These are phyloP conservation scores for Peromyscus eremicus DNA, from an alignment of 2,797 vertebrate species.

Conservation along the genomic window DNA sequence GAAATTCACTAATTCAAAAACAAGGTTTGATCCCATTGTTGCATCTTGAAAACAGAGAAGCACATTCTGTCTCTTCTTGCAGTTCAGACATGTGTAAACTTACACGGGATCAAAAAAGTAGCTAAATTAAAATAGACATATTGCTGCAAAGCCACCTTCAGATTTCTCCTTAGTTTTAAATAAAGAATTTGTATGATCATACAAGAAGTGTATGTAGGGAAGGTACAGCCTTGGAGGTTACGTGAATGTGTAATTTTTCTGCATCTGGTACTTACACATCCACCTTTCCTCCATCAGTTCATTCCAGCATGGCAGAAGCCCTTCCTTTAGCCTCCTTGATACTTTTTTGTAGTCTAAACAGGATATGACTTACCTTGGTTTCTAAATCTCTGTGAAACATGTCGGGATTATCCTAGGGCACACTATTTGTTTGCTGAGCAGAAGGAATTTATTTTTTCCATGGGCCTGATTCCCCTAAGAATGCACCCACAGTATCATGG, in stretches of 20 bases:
- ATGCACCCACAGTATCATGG: neutral
- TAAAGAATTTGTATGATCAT: neutral
- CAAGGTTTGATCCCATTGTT: neutral
- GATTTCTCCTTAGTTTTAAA: neutral
- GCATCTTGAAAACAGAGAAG: neutral
- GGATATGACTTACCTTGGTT: conserved; percentile 40
- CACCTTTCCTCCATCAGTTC: neutral
- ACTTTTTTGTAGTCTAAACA: neutral
- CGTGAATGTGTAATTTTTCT: neutral
- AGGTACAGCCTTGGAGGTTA: neutral
- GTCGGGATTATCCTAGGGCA: neutral
- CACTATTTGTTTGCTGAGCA: neutral
- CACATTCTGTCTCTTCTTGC: neutral
- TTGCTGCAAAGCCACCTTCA: neutral
- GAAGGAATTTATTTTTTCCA: neutral
- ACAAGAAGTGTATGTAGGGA: neutral
- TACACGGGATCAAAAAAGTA: neutral
- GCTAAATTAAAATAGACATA: neutral
- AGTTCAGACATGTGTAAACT: neutral
- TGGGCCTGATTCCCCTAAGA: neutral
- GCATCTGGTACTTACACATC: neutral
- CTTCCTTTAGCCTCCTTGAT: neutral
- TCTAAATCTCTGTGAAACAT: neutral
- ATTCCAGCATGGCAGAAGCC: neutral
- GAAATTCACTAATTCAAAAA: conserved; percentile 18